A percentile compares a stretch with the other conserved stretches of the same genome.
Evolutionary conservation across 2,113 vertebrate genomes (phyloP).

Genomic region (Gobius niger): DNA sequence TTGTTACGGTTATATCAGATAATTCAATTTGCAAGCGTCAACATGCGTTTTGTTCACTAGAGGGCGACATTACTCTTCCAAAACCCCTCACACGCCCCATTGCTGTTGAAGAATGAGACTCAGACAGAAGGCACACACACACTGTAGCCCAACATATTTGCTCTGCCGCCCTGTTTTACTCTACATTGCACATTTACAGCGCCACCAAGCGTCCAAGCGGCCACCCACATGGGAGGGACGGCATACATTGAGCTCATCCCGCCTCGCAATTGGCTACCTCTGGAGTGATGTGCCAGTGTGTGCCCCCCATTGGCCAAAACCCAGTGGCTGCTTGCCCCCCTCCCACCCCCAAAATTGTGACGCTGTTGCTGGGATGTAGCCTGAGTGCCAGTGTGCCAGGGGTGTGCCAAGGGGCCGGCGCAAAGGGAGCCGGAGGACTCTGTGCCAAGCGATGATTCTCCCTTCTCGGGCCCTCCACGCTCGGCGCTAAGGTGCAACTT

Average conservation of each 20-base stretch:
- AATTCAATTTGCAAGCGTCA: background rate
- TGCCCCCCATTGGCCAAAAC: conserved; percentile 53
- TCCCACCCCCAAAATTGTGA: conserved; percentile 43
- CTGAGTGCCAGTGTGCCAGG: conserved; percentile 47
- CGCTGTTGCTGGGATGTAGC: conserved; percentile 73
- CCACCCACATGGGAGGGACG: conserved; percentile 51
- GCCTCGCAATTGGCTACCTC: conserved; percentile 51
- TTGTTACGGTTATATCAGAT: conserved; percentile 7
- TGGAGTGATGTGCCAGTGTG: conserved; percentile 43
- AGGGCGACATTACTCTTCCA: conserved; percentile 31
- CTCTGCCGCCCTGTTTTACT: background rate
- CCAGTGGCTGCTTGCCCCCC: conserved; percentile 24
- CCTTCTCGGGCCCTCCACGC: conserved; percentile 9
- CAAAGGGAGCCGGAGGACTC: conserved; percentile 38
- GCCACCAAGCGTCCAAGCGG: conserved; percentile 42
- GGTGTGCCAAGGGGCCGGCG: conserved; percentile 42
- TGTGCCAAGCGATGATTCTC: conserved; percentile 38
- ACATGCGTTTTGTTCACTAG: conserved; percentile 39
- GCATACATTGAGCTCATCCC: conserved; percentile 32
- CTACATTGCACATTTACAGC: conserved; percentile 1
- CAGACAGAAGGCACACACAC: conserved; percentile 8
- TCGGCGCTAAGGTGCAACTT: background rate
- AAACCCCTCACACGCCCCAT: background rate
- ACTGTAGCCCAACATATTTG: background rate
- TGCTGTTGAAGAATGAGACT: conserved; percentile 11